phyloP scores from a whole-genome alignment of 2,888 invertebrate genomes.

The Ennomos erosarius region DNA sequence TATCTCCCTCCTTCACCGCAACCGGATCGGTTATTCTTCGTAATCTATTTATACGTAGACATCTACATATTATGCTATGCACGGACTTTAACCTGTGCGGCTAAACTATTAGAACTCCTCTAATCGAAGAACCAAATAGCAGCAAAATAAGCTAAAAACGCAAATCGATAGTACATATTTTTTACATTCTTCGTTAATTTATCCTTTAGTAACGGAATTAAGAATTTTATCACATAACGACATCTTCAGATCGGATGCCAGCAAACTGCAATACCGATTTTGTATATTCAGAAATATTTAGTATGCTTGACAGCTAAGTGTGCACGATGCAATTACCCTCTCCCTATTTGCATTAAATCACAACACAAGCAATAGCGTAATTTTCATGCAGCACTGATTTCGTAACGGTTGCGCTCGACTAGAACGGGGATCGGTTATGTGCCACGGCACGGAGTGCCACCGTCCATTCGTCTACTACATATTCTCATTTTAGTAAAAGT shows the following conservation, averaged over 20 bases:
- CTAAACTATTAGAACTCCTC: slow-evolving; percentile 51
- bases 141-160: too few relatives aligned
- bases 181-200: too few relatives aligned
- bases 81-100: slow-evolving; percentile 72
- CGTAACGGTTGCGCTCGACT: slow-evolving; percentile 83
- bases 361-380: slow-evolving; percentile 48
- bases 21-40: slow-evolving; percentile 84
- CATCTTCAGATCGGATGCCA: too few relatives aligned
- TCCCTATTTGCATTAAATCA: slow-evolving; percentile 22
- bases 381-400: slow-evolving; percentile 83
- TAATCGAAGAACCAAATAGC: slow-evolving; percentile 4
- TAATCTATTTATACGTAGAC: slow-evolving; percentile 80
- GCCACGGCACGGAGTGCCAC: slow-evolving; percentile 42
- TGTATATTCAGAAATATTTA: too few relatives aligned
- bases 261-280: too few relatives aligned
- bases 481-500: slow-evolving; percentile 52
- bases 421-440: slow-evolving; percentile 81
- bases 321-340: slow-evolving; percentile 4
- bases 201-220: too few relatives aligned
- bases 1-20: slow-evolving; percentile 84
- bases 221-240: too few relatives aligned
- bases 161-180: too few relatives aligned
- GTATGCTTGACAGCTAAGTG: neutral
- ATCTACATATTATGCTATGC: slow-evolving; percentile 74
- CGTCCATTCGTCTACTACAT: slow-evolving; percentile 55